Percentiles rank a stretch among this genome's conserved stretches.
These are phyloP conservation scores for Portunus trituberculatus DNA, from an alignment of 1,140 invertebrate species.

Conservation along the genomic window DNA sequence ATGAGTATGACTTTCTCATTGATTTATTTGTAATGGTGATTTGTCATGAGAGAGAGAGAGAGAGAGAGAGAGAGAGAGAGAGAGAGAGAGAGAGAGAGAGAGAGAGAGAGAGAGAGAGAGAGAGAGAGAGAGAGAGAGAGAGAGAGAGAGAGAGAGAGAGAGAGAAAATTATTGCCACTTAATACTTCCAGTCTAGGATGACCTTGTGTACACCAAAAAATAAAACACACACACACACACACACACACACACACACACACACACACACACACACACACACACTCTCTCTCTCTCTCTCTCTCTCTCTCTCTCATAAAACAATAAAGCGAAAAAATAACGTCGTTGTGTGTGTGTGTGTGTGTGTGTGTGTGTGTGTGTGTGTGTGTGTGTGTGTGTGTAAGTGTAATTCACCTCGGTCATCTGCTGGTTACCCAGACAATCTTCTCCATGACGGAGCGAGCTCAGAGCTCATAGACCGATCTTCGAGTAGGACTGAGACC, in stretches of 20 bases:
- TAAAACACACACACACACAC: background rate
- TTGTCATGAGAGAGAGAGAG: background rate
- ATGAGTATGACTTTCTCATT: no score
- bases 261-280: conserved; percentile 41
- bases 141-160: background rate
- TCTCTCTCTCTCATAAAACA: no score
- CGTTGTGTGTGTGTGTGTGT: no score
- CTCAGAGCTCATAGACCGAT: no score
- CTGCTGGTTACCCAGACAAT: no score
- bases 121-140: conserved; percentile 31
- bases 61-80: conserved; percentile 18
- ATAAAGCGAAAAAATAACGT: no score
- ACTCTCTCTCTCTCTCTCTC: background rate
- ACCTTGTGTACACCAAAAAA: no score
- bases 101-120: background rate
- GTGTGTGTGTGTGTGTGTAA: conserved; percentile 25
- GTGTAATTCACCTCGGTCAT: no score
- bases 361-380: conserved; percentile 32
- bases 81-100: background rate
- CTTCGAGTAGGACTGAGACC: no score
- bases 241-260: conserved; percentile 40
- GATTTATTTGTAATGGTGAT: background rate
- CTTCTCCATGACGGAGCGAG: no score
- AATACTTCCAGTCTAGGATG: background rate
- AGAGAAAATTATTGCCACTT: background rate